These are phyloP conservation scores for Acrobasis repandana DNA, from an alignment of 2,888 invertebrate species.

Conservation along the genomic window DNA sequence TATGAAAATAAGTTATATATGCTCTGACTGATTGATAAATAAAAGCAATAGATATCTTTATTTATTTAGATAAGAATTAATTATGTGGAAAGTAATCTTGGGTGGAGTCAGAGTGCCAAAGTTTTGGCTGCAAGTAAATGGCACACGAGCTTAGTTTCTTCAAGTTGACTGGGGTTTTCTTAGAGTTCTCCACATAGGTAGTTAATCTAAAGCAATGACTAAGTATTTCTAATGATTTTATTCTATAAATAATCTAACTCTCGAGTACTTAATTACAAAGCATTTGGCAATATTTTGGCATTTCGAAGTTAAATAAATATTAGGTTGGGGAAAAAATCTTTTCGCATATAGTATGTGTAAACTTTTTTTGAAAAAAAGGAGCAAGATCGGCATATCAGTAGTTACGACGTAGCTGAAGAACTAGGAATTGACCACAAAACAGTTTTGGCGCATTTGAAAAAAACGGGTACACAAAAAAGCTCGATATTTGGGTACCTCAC, in stretches of 20 bases:
- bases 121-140: background rate
- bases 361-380: no score
- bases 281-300: conserved; percentile 64
- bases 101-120: background rate
- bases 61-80: conserved; percentile 35
- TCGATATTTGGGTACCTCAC: no score
- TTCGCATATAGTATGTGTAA: no score
- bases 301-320: conserved; percentile 48
- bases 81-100: background rate
- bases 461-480: no score
- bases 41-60: conserved; percentile 23
- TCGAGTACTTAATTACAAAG: conserved; percentile 45
- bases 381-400: no score
- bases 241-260: conserved; percentile 47
- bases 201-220: conserved; percentile 55
- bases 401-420: no score
- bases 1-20: conserved; percentile 60
- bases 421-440: no score
- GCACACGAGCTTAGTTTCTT: background rate
- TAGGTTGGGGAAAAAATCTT: no score
- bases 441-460: no score
- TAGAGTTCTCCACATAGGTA: conserved; percentile 48
- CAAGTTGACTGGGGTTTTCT: conserved; percentile 47
- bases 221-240: conserved; percentile 42
- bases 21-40: conserved; percentile 38